Evolutionary conservation across 2,113 vertebrate genomes (phyloP).

Genomic region (Anser brachyrhynchus): DNA sequence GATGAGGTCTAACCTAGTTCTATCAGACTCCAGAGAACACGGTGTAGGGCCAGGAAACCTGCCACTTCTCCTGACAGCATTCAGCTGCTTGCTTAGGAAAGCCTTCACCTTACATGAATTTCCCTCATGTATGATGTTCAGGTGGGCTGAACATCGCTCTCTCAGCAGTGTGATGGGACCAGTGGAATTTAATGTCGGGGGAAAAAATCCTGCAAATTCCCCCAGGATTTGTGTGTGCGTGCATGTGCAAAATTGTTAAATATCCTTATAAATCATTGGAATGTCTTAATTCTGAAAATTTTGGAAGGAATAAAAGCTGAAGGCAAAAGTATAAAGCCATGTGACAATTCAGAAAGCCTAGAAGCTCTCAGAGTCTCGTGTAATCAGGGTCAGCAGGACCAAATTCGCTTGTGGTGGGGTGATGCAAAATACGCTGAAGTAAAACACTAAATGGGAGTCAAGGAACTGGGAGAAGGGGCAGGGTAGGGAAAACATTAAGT

Average conservation of each 20-base stretch:
- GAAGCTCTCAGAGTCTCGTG: background rate
- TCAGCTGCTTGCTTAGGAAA: background rate
- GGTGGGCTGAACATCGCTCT: background rate
- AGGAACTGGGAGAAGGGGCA: background rate
- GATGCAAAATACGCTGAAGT: background rate
- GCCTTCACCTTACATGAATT: background rate
- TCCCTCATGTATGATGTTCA: background rate
- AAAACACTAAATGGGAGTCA: background rate
- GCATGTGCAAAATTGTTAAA: background rate
- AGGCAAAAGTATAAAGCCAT: background rate
- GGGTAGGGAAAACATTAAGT: background rate
- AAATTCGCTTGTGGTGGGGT: background rate
- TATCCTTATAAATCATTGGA: background rate
- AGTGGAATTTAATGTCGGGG: background rate
- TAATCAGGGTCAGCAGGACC: background rate
- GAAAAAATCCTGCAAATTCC: background rate
- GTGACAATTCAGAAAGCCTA: background rate
- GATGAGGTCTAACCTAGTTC: background rate
- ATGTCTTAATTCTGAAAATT: background rate
- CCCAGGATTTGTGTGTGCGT: background rate
- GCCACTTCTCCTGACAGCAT: background rate
- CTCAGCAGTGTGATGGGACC: background rate
- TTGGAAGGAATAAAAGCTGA: background rate
- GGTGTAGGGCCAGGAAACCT: background rate
- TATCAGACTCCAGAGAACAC: background rate